Conservation (phyloP, 2,113 vertebrate species). For the Chroicocephalus ridibundus region DNA sequence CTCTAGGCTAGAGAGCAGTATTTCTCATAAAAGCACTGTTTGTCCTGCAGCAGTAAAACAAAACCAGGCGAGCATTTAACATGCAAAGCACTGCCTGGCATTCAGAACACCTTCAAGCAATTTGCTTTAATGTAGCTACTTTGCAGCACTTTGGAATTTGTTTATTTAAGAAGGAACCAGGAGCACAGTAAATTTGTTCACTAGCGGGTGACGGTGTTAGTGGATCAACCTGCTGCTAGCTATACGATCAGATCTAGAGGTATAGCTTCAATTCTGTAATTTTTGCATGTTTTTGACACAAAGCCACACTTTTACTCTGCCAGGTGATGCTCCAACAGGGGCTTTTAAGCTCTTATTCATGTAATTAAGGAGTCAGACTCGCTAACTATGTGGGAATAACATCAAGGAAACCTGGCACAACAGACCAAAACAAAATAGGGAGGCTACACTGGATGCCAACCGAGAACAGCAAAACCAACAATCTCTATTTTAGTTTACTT, state of each 20-base stretch:
- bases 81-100: constrained; percentile 36
- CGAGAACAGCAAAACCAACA: neutral
- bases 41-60: constrained; percentile 37
- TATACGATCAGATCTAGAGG: neutral
- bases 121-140: neutral
- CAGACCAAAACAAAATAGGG: neutral
- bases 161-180: neutral
- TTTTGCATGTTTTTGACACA: neutral
- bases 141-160: neutral
- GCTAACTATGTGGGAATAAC: neutral
- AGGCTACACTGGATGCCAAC: neutral
- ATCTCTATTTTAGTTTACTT: neutral
- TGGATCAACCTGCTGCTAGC: neutral
- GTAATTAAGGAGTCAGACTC: neutral
- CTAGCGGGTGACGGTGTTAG: neutral
- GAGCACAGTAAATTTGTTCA: neutral
- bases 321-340: neutral
- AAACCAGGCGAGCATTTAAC: constrained; percentile 12
- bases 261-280: neutral
- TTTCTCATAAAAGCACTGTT: neutral
- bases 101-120: neutral
- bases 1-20: neutral
- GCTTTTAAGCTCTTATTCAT: neutral
- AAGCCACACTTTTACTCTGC: neutral
- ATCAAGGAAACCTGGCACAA: neutral